Base-by-base conservation (phyloP, 2,113 vertebrate species). In the Limanda limanda region DNA sequence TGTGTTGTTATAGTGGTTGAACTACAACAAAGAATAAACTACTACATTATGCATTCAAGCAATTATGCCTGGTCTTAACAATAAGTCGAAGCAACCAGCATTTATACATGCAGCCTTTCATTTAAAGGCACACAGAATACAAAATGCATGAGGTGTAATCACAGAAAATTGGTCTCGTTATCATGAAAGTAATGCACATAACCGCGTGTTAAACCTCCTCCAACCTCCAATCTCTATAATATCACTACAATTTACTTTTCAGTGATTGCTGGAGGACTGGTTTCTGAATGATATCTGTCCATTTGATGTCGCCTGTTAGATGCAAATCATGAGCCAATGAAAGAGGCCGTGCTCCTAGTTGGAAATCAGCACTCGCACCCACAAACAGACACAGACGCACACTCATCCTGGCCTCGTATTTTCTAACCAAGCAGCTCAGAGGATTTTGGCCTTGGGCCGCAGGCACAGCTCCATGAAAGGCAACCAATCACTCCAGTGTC, bases 281-380 rank as follows among this genome's bases (percentile, higher is more conserved):
- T 64, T 81, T 70, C 61, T 82, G 47, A 83, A 79, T 81, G 68
- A 83, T 81, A 75, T 86, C 74, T 67, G 71, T 62, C 70, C 55
- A 68, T 87, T 71, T 80, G 40, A 71, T 84, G 71, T 81, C 3
- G 23, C 68, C 31, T 85, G 85, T 83, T 56, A 84, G n/a, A 85
- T 86, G 80, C 71, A 88, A 89, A 90, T 84, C 18, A 68, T 47
- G 13, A 64, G 14, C 63, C 52, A 66, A 27, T 76, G 64, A 84
- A 76, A 68, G 40, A 70, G 27, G 27, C 45, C 45, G 4, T 51
- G 10, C 27, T 48, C 64, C 24, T 18, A 42, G 55, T 14, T 24
- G 74, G 27, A 79, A 70, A 82, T 86, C 48, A 74, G 42, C 25
- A 9, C 27, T 42, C 58, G 23, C 63, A n/a, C 31, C 24, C 47